phyloP scores from a whole-genome alignment of 2,113 vertebrate genomes.

The Condylura cristata region DNA sequence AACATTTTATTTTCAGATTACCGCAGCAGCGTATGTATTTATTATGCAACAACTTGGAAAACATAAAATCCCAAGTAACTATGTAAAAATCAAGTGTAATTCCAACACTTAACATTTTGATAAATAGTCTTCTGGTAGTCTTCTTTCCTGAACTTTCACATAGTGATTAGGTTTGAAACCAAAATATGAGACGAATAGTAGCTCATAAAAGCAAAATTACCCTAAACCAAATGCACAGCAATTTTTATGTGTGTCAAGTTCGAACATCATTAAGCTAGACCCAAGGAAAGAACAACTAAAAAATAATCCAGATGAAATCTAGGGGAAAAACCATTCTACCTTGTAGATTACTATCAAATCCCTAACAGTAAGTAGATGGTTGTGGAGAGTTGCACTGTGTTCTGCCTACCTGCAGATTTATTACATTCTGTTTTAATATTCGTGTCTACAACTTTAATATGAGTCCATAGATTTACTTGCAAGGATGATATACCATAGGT shows the following conservation, averaged over 20 bases:
- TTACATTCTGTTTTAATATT: slow-evolving; percentile 42
- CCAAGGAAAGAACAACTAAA: slow-evolving; percentile 28
- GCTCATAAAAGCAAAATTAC: background rate
- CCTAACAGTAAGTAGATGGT: background rate
- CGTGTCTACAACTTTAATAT: slow-evolving; percentile 31
- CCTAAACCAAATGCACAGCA: background rate
- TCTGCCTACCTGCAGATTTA: background rate
- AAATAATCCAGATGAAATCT: slow-evolving; percentile 16
- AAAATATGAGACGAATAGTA: background rate
- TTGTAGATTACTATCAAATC: slow-evolving; percentile 45
- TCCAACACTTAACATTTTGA: slow-evolving; percentile 13
- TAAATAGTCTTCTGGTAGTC: background rate
- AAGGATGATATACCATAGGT: background rate
- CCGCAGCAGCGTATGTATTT: slow-evolving; percentile 15
- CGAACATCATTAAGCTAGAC: background rate
- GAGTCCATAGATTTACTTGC: slow-evolving; percentile 24
- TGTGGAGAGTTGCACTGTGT: background rate
- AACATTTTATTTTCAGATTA: slow-evolving; percentile 55
- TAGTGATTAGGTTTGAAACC: background rate
- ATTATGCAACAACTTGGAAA: slow-evolving; percentile 26
- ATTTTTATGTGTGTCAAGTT: slow-evolving; percentile 15
- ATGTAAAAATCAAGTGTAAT: background rate
- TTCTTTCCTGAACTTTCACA: background rate
- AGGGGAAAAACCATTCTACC: background rate
- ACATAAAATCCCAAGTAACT: slow-evolving; percentile 40